Evolutionary conservation across 2,888 invertebrate species (phyloP).

Genomic region (Griposia aprilina): DNA sequence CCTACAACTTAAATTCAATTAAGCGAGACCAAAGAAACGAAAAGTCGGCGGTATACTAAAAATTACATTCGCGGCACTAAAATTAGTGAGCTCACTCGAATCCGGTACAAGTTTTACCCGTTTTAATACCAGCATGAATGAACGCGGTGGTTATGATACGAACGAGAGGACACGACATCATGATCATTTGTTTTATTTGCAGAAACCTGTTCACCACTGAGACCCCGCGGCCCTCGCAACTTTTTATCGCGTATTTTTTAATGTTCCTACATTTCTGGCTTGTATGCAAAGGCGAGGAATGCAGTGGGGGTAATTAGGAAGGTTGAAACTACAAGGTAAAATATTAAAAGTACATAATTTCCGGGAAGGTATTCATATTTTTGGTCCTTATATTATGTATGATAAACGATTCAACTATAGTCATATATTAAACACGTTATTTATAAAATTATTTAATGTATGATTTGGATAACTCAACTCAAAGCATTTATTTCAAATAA

Average conservation of each 20-base stretch:
- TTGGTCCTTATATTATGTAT: not conserved
- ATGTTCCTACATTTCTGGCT: slow-evolving; percentile 57
- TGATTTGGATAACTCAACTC: no score
- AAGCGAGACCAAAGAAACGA: not conserved
- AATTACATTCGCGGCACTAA: slow-evolving; percentile 42
- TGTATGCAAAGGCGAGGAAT: slow-evolving; percentile 57
- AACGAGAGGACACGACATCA: slow-evolving; percentile 72
- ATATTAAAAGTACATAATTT: slow-evolving; percentile 28
- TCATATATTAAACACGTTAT: not conserved
- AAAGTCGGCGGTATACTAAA: slow-evolving; percentile 37
- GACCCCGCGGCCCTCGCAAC: slow-evolving; percentile 42
- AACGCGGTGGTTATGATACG: slow-evolving; percentile 63
- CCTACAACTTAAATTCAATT: not conserved
- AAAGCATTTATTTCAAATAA: no score
- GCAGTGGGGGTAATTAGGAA: slow-evolving; percentile 48
- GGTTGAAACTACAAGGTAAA: slow-evolving; percentile 5
- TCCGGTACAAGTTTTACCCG: slow-evolving; percentile 64
- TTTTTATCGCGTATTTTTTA: slow-evolving; percentile 62
- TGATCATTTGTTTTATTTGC: slow-evolving; percentile 77
- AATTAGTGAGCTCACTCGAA: slow-evolving; percentile 56
- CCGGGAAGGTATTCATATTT: not conserved
- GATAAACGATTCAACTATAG: not conserved
- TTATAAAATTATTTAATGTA: not conserved
- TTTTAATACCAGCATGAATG: slow-evolving; percentile 77
- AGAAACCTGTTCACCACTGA: slow-evolving; percentile 64